Base-by-base conservation (phyloP, 2,113 vertebrate species). In the Tinamus guttatus region DNA sequence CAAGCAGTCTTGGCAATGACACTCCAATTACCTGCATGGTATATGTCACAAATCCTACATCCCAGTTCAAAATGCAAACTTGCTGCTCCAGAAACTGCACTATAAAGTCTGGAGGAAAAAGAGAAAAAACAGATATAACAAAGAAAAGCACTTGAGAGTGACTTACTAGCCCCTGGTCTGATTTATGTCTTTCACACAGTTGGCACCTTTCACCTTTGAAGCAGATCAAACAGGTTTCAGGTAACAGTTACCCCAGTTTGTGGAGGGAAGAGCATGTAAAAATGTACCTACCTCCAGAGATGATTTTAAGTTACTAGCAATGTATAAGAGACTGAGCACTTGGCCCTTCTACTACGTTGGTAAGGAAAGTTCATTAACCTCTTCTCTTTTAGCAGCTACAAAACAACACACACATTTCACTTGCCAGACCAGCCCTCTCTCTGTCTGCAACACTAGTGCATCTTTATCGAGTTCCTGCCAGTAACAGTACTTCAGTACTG, bases 1-100 rank as follows among this genome's bases (percentile, higher is more conserved):
- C 99, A 51, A 99, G 98, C 32, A 99, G 98, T 58, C 98, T 98
- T 15, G 98, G 99, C 64, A 99, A 92, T 43, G 98, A 98, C 4
- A 99, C 98, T 76, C 99, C 99, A 4, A 99, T 99, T 97, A 99
- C 99, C 96, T 98, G 98, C 99, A 99, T 99, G 59, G 99, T 99
- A 43, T 97, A 98, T 41, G 99, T 99, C 77, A 99, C 99, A 59
- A 99, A 99, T 27, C 99, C 99, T 36, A 99, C 98, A 28, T 99
- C 99, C 99, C 99, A 99, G 96, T 98, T 98, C 81, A 99, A 97
- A 56, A 94, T 97, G 85, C 99, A 99, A 64, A 99, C 99, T 36
- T 99, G 99, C 97, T 99, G 99, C 85, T 99, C 99, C 90, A 99
- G 96, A 83, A 98, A 99, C 89, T 99, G 99, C 20, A 99, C 98